Conservation (phyloP, 2,888 invertebrate species). For the Mechanitis mazaeus region DNA sequence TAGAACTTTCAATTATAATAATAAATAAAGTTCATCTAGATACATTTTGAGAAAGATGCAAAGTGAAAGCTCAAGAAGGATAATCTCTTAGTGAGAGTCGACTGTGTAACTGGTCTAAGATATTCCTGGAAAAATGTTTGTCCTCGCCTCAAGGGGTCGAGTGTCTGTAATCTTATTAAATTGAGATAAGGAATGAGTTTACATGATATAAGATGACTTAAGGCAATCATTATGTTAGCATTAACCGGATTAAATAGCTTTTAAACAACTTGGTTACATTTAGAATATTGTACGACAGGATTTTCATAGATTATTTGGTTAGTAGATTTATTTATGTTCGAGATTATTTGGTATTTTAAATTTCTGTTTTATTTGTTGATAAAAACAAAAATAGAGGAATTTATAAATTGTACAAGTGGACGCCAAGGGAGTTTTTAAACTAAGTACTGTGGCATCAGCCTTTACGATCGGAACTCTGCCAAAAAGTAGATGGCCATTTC, state of each 20-base stretch:
- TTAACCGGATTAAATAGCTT: conserved; percentile 2
- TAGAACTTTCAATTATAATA: too few species aligned
- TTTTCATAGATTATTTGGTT: too few species aligned
- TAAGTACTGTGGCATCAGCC: not conserved
- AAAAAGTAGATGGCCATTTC: not conserved
- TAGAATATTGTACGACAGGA: too few species aligned
- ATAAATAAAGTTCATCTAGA: not conserved
- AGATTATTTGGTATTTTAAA: too few species aligned
- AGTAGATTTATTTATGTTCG: too few species aligned
- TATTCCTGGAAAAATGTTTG: conserved; percentile 17
- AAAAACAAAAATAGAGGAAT: too few species aligned
- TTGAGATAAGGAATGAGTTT: conserved; percentile 19
- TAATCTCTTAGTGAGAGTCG: conserved; percentile 5
- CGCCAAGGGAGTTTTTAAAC: conserved; percentile 2
- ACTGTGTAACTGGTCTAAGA: conserved; percentile 1
- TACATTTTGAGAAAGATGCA: not conserved
- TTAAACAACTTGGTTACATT: not conserved
- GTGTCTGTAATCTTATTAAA: conserved; percentile 19
- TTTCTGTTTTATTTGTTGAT: too few species aligned
- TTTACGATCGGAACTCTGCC: conserved; percentile 1
- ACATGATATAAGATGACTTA: conserved; percentile 8
- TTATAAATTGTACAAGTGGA: not conserved
- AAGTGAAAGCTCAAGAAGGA: conserved; percentile 6
- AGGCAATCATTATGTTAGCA: not conserved
- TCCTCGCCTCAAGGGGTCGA: conserved; percentile 10